Base-by-base conservation (phyloP, 2,888 invertebrate genomes). In the Abrostola triplasia region DNA sequence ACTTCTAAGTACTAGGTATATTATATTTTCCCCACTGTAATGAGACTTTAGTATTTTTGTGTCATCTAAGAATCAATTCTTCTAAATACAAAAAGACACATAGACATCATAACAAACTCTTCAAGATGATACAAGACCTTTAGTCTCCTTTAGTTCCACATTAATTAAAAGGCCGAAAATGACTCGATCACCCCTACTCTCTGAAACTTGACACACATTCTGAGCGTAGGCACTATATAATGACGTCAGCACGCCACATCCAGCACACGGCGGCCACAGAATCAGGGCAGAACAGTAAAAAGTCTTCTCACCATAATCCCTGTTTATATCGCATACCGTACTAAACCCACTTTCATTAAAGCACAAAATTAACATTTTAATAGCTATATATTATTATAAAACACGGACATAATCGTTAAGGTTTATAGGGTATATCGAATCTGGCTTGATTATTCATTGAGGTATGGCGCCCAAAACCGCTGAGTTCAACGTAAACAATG, bases 301-400 rank as follows among this genome's bases (percentile, higher is more conserved):
- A 92, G 77, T 86, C 85, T 85, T 80, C 84, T 84, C 84, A 79
- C 76, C 88, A 80, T 92, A 93, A 94, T 90, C 92, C 92, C 84
- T 84, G 88, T 93, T 93, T 92, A 91, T 84, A 82, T 52, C 80
- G 76, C 83, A 85, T 84, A 86, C 88, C 88, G 85, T 82, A 91
- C 91, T 93, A 91, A 93, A 91, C 87, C 89, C 84, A 85, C 88
- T 90, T 92, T 93, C 92, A 93, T 93, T 93, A 93, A 88, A 87
- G 88, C 86, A 77, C 85, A 79, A 90, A 93, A 94, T 94, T 93
- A 93, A 93, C 93, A 93, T 93, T 93, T 93, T 93, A 92, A 94
- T 89, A 87, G 87, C 87, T 87, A 91, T 90, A 91, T 92, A 91
- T 92, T 92, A 91, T 89, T 91, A 90, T 91, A 90, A 90, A 89